Conservation (phyloP, 2,113 vertebrate genomes). For the Phyllostomus discolor region DNA sequence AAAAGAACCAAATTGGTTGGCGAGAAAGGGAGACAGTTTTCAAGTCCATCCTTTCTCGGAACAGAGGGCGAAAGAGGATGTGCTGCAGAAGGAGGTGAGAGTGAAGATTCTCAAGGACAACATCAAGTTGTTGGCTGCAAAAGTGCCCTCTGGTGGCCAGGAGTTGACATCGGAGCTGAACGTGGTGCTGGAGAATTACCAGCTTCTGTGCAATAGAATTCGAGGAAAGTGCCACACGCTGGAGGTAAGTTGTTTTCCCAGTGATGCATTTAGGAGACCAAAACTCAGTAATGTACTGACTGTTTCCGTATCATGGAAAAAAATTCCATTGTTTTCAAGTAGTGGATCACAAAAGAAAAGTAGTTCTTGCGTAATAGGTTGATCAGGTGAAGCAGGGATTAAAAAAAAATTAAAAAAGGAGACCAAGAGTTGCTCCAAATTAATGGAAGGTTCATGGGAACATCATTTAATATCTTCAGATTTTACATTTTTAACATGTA, state of each 20-base stretch:
- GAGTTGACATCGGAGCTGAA: slow-evolving; percentile 88
- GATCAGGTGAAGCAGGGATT: not conserved
- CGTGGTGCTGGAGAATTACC: slow-evolving; percentile 91
- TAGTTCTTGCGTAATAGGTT: not conserved
- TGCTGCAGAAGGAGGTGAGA: slow-evolving; percentile 97
- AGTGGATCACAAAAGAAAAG: not conserved
- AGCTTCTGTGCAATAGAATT: slow-evolving; percentile 94
- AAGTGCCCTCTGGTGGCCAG: slow-evolving; percentile 84
- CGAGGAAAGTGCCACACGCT: slow-evolving; percentile 96
- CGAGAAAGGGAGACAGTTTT: not conserved
- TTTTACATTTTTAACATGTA: not conserved
- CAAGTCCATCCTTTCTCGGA: not conserved
- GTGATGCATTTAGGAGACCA: not conserved
- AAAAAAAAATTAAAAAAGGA: not conserved
- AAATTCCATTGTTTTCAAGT: not conserved
- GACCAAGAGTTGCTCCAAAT: not conserved
- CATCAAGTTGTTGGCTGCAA: slow-evolving; percentile 89
- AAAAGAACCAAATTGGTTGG: not conserved
- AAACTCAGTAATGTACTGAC: not conserved
- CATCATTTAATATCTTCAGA: not conserved
- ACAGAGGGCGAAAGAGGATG: slow-evolving; percentile 97
- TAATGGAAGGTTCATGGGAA: not conserved
- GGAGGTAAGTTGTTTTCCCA: slow-evolving; percentile 82
- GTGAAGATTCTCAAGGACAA: slow-evolving; percentile 99
- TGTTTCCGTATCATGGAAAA: not conserved